A percentile compares a stretch with the other conserved stretches of the same genome.
These are phyloP conservation scores for Drosophila mayri DNA, from an alignment of 1,140 invertebrate genomes.

Conservation along the genomic window DNA sequence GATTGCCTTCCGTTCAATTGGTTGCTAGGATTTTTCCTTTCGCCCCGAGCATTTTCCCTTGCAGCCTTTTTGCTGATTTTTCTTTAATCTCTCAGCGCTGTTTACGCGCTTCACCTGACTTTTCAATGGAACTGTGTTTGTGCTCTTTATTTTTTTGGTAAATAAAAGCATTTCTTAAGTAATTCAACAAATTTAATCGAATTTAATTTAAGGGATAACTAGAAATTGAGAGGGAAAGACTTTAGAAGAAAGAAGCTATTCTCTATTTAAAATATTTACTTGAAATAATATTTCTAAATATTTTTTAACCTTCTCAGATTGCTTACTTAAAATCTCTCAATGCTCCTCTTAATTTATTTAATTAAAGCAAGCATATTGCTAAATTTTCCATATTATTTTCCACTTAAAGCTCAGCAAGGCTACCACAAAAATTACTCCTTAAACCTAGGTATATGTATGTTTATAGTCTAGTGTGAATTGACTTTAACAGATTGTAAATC, in stretches of 20 bases:
- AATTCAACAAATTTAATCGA: not conserved
- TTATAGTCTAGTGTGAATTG: not conserved
- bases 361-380: not conserved
- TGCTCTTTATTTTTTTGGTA: not conserved
- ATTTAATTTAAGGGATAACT: not conserved
- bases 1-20: conserved; percentile 60
- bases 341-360: not conserved
- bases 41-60: not conserved
- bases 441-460: not conserved
- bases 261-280: not conserved
- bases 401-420: too few relatives aligned
- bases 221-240: not conserved
- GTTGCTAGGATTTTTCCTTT: conserved; percentile 25
- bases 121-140: not conserved
- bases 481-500: conserved; percentile 56
- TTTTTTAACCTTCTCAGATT: not conserved
- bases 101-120: conserved; percentile 21
- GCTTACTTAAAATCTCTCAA: not conserved
- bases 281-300: not conserved
- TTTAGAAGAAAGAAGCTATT: too few relatives aligned
- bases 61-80: not conserved
- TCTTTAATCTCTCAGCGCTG: conserved; percentile 45
- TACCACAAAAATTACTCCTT: not conserved
- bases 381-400: too few relatives aligned
- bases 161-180: too few relatives aligned